Evolutionary conservation across 2,888 invertebrate species (phyloP).

Genomic region (Athetis lepigone): DNA sequence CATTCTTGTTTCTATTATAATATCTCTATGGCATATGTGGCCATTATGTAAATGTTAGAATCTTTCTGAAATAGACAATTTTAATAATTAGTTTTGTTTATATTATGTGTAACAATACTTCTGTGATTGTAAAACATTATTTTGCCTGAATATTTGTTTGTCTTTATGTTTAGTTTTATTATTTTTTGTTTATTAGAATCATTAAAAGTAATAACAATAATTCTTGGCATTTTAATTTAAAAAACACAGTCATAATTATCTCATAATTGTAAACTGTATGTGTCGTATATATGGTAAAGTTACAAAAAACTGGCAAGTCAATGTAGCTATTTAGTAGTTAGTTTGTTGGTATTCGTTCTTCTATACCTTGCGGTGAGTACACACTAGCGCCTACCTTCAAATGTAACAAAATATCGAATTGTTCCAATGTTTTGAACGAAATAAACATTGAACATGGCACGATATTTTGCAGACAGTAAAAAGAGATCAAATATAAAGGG

Average conservation of each 20-base stretch:
- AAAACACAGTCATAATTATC: conserved; percentile 38
- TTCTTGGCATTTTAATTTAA: conserved; percentile 60
- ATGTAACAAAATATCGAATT: conserved; percentile 3
- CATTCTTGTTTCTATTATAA: conserved; percentile 69
- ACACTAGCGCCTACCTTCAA: conserved; percentile 19
- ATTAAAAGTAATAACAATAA: conserved; percentile 58
- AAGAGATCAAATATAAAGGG: neutral
- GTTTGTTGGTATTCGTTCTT: conserved; percentile 11
- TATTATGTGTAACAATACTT: conserved; percentile 72
- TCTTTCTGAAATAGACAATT: conserved; percentile 64
- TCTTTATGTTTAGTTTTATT: conserved; percentile 70
- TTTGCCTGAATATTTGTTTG: conserved; percentile 73
- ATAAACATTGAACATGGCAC: neutral
- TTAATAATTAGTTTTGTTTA: conserved; percentile 63
- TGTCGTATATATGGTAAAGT: conserved; percentile 14
- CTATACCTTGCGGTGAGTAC: conserved; percentile 1
- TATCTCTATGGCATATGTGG: conserved; percentile 50
- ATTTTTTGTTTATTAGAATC: conserved; percentile 63
- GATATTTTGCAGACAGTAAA: neutral
- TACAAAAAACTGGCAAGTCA: conserved; percentile 26
- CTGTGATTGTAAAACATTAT: conserved; percentile 79
- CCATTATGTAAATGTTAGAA: conserved; percentile 69
- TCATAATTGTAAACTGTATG: conserved; percentile 31
- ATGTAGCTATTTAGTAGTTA: conserved; percentile 32
- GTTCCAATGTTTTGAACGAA: neutral